Base-by-base conservation (phyloP, 2,888 invertebrate species). In the Rapana venosa region DNA sequence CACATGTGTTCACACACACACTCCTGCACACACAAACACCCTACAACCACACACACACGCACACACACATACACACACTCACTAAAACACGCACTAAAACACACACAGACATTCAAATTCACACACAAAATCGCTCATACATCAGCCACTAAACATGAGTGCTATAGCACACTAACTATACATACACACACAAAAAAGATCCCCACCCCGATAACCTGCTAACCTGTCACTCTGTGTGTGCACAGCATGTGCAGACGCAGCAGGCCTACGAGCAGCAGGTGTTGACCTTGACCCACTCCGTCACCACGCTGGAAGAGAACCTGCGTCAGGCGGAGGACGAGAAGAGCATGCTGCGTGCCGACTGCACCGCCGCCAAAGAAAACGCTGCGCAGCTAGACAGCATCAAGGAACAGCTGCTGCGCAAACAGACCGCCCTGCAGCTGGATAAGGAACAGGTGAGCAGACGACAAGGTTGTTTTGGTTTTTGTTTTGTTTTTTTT, bases 401-500 rank as follows among this genome's bases (percentile, higher is more conserved):
- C 0, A 94, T 93, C 56, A 96, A 95, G 91, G 96, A 96, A 83
- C 93, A 94, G 1, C 92, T 96, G 66, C 96, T 95, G 92, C 92
- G 96, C 56, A 95, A 96, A 90, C 92, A 96, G 58, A 94, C 95
- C 30, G 93, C 94, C 30, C 92, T 94, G 56, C 94, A 94, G 81
- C 93, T 95, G 70, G 96, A 96, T 89, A 94, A 94, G 83, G 96
- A 96, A 92, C 95, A 96, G 94, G 96, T 96, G 26, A 66, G 91
- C 74, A 90, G 30, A 35, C 26, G 20, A 74, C 26, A 22, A 26
- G 74, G 2, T 30, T 2, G 0, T 66, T 66, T 17, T 66, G 5
- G 0, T 22, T 66, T 66, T 66, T 47, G 36, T 20, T 8, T 32
- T 35, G 5, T 66, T 66, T 66, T 6, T 66, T 17, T 66, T 22